phyloP scores from a whole-genome alignment of 2,797 vertebrate species.

The Pogonophryne albipinna region DNA sequence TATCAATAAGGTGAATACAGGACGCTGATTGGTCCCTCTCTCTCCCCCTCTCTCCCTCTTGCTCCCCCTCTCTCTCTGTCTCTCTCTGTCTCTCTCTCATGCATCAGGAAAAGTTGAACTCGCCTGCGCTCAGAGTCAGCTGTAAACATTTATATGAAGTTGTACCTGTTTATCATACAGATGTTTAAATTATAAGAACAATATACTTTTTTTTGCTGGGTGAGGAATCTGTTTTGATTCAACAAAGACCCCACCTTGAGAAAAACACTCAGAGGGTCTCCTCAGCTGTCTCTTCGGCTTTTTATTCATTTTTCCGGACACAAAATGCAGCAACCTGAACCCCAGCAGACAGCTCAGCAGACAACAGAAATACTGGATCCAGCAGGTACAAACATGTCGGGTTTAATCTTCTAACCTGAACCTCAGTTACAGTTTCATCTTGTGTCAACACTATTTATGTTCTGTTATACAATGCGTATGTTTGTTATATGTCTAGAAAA shows the following conservation, averaged over 20 bases:
- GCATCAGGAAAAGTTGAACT: slow-evolving; percentile 56
- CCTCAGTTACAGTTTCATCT: background rate
- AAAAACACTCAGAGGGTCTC: background rate
- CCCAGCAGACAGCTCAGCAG: slow-evolving; percentile 54
- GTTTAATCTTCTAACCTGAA: background rate
- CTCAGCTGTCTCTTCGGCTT: background rate
- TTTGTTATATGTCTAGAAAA: background rate
- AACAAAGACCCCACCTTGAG: background rate
- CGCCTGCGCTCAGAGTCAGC: slow-evolving; percentile 27
- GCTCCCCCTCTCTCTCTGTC: slow-evolving; percentile 27
- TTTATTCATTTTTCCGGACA: slow-evolving; percentile 2
- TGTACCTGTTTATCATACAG: background rate
- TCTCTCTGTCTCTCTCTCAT: slow-evolving; percentile 15
- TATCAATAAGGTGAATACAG: slow-evolving; percentile 32
- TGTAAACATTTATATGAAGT: background rate
- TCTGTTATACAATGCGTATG: background rate
- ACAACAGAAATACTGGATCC: slow-evolving; percentile 62
- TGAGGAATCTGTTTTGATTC: slow-evolving; percentile 38
- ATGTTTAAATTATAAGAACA: slow-evolving; percentile 22
- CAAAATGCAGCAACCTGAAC: slow-evolving; percentile 79
- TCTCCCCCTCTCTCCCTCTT: slow-evolving; percentile 20
- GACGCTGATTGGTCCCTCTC: slow-evolving; percentile 57
- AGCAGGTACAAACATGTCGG: slow-evolving; percentile 56
- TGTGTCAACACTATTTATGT: background rate
- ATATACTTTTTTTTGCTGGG: slow-evolving; percentile 6